Percentiles rank a stretch among this genome's conserved stretches.
These are phyloP conservation scores for Sycobia sp. DNA, from an alignment of 1,140 invertebrate species.

Conservation along the genomic window DNA sequence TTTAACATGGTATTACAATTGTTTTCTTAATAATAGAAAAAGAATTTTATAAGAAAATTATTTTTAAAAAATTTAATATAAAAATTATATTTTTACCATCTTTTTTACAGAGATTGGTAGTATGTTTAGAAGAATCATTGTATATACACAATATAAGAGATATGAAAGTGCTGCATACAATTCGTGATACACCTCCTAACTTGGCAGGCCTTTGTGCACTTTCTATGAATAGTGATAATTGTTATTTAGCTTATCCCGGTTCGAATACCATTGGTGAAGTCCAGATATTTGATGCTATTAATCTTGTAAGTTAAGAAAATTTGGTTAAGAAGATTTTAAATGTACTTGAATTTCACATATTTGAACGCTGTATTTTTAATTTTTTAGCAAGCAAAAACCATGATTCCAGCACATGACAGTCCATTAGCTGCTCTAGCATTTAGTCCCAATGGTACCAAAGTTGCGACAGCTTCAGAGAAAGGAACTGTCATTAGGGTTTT, in stretches of 20 bases:
- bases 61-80: no score
- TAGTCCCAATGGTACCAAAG: conserved; percentile 82
- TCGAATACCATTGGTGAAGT: conserved; percentile 92
- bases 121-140: conserved; percentile 95
- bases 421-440: conserved; percentile 94
- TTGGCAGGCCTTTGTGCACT: conserved; percentile 90
- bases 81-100: no score
- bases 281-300: conserved; percentile 97
- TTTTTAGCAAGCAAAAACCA: conserved; percentile 88
- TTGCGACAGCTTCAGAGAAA: conserved; percentile 95
- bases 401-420: conserved; percentile 96
- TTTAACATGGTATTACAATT: no score
- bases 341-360: no score
- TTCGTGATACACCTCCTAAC: conserved; percentile 97
- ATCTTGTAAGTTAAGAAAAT: conserved; percentile 73
- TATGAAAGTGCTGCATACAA: conserved; percentile 98
- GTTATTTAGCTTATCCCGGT: conserved; percentile 96
- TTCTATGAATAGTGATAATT: conserved; percentile 86
- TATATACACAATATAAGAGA: conserved; percentile 99
- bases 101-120: conserved; percentile 83
- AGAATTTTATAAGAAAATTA: no score
- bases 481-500: conserved; percentile 98
- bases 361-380: conserved; percentile 30
- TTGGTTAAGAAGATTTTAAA: no score
- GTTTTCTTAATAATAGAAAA: no score